Evolutionary conservation across 2,888 invertebrate species (phyloP), one percentile per base, ranked within the genome.

Genomic region (Carcina quercana): DNA sequence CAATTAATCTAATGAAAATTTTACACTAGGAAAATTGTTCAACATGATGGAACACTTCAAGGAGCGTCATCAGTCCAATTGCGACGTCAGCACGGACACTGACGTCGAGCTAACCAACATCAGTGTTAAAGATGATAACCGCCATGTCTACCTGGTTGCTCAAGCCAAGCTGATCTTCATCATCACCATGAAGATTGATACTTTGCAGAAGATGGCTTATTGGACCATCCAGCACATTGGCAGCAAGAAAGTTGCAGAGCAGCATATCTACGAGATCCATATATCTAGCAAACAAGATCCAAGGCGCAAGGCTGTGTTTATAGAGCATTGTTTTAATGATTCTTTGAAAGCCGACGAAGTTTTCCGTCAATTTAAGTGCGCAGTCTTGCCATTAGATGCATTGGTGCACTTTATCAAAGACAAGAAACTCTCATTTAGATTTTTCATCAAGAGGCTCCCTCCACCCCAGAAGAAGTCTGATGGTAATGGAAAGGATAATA

Each of bases 141-240:
- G 76, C 3, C 59, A 56, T 33, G 55, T 79, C 34, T 76, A 55
- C 40, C 45, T 82, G 15, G 40, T 62, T 5, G 33, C 60, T 5
- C 71, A 70, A 39, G 66, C 57, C 20, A 75, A 73, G 37, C 42
- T 69, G 36, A 53, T 72, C 28, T 82, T 76, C 40, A 62, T 74
- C 21, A 42, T 82, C 7, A 78, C 78, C 10, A 40, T 76, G 42
- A 76, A 74, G 44, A 57, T 76, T 8, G 75, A 76, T 32, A 71
- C 70, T 8, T 42, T 65, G 27, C 69, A 72, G 42, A 72, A 79
- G 32, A 63, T 72, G 65, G 68, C 60, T 3, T 82, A 66, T 42
- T 82, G 75, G 75, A 40, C 63, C 11, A 41, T 82, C 13, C 82
- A 82, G 42, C 71, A 63, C 28, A 73, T 82, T 20, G 82, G 80